These are phyloP conservation scores for Oryzias melastigma DNA, from an alignment of 2,113 vertebrate genomes.

Conservation along the genomic window DNA sequence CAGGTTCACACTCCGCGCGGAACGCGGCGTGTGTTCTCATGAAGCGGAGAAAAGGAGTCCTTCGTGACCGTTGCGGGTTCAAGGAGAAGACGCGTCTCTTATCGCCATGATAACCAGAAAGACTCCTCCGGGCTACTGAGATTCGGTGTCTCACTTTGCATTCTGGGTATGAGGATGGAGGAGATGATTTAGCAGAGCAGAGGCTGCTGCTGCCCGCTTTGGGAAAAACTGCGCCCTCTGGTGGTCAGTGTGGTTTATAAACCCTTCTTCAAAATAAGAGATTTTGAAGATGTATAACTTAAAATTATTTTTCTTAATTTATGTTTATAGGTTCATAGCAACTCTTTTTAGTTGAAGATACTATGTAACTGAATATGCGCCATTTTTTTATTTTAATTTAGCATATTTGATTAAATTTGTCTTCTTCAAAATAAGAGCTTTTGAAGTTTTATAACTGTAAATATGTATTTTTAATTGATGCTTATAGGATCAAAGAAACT, in stretches of 20 bases:
- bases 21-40: conserved; percentile 23
- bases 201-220: conserved; percentile 8
- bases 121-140: conserved; percentile 33
- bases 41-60: conserved; percentile 13
- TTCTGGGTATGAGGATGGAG: conserved; percentile 82
- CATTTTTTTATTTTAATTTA: too few relatives aligned
- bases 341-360: too few relatives aligned
- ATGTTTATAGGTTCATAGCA: too few relatives aligned
- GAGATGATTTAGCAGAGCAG: conserved; percentile 63
- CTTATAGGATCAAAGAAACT: too few relatives aligned
- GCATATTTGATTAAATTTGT: too few relatives aligned
- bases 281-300: too few relatives aligned
- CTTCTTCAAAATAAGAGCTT: too few relatives aligned
- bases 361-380: too few relatives aligned
- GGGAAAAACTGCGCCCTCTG: conserved; percentile 27
- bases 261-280: too few relatives aligned
- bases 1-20: conserved; percentile 34
- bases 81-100: conserved; percentile 59
- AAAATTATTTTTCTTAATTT: too few relatives aligned
- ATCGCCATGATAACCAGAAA: conserved; percentile 73
- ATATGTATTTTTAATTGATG: too few relatives aligned
- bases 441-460: too few relatives aligned
- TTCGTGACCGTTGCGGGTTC: conserved; percentile 30
- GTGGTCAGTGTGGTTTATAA: not conserved
- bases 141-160: conserved; percentile 78